Conservation (phyloP, 2,888 invertebrate species). For the Syrphus vitripennis region DNA sequence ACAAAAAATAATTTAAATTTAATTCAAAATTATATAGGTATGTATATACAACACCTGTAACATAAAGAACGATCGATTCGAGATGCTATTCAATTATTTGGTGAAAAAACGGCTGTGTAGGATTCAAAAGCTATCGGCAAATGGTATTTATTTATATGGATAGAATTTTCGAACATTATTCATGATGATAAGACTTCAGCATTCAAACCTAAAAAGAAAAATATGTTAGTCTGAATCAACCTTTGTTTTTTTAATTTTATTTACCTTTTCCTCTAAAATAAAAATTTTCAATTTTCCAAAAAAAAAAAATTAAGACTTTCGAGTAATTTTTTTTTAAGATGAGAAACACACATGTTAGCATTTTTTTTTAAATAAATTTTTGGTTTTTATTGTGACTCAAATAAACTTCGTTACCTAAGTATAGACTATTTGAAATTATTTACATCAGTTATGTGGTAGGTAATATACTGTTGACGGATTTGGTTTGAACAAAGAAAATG, state of each 20-base stretch:
- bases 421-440: constrained; percentile 10
- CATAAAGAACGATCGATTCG: background rate
- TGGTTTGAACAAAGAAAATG: too few species aligned
- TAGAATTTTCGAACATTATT: background rate
- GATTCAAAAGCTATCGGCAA: background rate
- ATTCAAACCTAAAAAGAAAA: constrained; percentile 57
- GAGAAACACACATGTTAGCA: background rate
- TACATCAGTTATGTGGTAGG: too few species aligned
- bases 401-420: background rate
- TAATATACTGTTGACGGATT: too few species aligned
- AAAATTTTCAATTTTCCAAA: background rate
- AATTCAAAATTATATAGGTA: background rate
- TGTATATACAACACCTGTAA: constrained; percentile 57
- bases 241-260: background rate
- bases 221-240: constrained; percentile 46
- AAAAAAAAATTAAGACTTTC: background rate
- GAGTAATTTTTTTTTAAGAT: too few species aligned
- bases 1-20: background rate
- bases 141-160: too few species aligned
- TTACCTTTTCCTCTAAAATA: constrained; percentile 17
- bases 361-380: constrained; percentile 11
- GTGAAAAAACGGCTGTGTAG: background rate
- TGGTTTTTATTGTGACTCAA: constrained; percentile 29
- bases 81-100: background rate
- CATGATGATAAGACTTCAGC: background rate